Base-by-base conservation (phyloP, 2,888 invertebrate species). In the Anodontia alba region DNA sequence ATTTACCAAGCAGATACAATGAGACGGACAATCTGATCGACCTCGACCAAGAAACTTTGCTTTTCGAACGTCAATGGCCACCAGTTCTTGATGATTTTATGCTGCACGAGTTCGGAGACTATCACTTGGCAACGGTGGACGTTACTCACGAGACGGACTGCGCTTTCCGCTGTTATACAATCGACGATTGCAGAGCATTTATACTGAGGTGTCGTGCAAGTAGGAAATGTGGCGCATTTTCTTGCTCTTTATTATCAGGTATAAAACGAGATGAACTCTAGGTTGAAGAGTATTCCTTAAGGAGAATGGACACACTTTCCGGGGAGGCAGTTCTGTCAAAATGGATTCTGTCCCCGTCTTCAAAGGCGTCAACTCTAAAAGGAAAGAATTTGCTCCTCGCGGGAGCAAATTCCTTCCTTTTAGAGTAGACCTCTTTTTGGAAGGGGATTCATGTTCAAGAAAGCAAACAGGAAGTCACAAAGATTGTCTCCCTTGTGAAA, bases 41-140 rank as follows among this genome's bases (percentile, higher is more conserved):
- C 0, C 67, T 66, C 23, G 81, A 81, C 23, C 86, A 84, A 23
- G 81, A 85, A 36, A 82, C 82, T n/a, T 81, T 88, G n/a, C 70
- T 91, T 62, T 91, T 90, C 74, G 90, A 90, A 71, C 82, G 90
- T 20, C 84, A 90, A 15, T 89, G 89, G 87, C 90, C 90, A 26
- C 91, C 90, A n/a, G 78, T 79, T 68, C 80, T 90, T 23, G 81
- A 87, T 29, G 36, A 69, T 15, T 78, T 88, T 43, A 67, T 73
- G 36, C 54, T 82, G 43, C 57, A 70, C 31, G 54, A 71, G 38
- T 42, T 68, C 66, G 42, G 66, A n/a, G 10, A 74, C 38, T 31
- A 49, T 73, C 73, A 78, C 57, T 46, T 86, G 54, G 78, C 81
- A 77, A 83, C 89, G 49, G 38, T 79, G 73, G 76, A 78, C 68